A percentile compares a stretch with the other conserved stretches of the same genome.
Conservation (phyloP, 2,113 vertebrate species). For the Marmota monax region DNA sequence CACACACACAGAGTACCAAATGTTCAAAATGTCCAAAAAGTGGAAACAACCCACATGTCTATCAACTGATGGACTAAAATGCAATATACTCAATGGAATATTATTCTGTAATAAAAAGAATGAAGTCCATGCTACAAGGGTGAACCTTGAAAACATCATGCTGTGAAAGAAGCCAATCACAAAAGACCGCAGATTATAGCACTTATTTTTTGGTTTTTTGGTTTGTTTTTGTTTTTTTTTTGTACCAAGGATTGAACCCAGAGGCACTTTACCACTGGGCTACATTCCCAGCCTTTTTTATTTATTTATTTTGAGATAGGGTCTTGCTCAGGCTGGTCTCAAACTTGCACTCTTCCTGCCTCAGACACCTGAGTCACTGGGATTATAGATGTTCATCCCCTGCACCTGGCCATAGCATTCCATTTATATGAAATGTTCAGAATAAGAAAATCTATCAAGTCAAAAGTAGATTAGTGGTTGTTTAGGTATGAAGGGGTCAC, state of each 20-base stretch:
- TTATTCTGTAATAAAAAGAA: neutral
- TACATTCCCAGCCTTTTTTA: too few species aligned
- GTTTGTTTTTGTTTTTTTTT: too few species aligned
- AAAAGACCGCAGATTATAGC: neutral
- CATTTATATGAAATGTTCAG: neutral
- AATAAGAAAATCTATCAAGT: neutral
- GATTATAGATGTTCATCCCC: too few species aligned
- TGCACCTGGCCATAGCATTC: neutral
- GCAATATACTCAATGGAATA: neutral
- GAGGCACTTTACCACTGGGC: too few species aligned
- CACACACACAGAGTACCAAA: neutral
- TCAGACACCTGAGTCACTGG: too few species aligned
- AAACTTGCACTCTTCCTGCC: too few species aligned
- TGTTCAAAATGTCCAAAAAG: neutral
- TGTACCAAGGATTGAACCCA: too few species aligned
- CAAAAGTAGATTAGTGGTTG: neutral
- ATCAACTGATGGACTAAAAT: neutral
- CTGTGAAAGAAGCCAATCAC: neutral
- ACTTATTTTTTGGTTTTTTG: neutral
- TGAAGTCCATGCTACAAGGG: neutral
- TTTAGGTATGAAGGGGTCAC: neutral
- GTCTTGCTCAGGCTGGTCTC: too few species aligned
- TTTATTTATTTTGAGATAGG: too few species aligned
- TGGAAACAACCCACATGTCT: neutral
- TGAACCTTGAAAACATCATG: neutral